These are phyloP conservation scores for Scaptomyza cyrtandrae DNA, from an alignment of 2,888 invertebrate species.

Conservation along the genomic window DNA sequence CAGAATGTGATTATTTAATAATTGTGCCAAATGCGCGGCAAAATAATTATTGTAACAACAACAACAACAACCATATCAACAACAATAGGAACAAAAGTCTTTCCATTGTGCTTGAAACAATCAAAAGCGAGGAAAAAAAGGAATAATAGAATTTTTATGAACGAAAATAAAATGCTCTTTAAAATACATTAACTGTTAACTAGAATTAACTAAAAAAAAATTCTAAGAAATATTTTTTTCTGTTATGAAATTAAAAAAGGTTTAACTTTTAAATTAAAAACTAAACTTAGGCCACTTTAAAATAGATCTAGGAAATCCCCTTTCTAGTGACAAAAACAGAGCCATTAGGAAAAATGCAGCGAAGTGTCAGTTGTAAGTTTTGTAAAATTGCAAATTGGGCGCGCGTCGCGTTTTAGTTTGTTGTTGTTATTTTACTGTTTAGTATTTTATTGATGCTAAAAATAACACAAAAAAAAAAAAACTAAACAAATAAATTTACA, in stretches of 20 bases:
- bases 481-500: conserved; percentile 74
- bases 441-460: conserved; percentile 60
- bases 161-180: conserved; percentile 22
- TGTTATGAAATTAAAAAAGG: too few relatives aligned
- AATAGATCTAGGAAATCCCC: too few relatives aligned
- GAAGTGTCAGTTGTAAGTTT: conserved; percentile 67
- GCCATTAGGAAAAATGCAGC: conserved; percentile 47
- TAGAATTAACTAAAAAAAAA: too few relatives aligned
- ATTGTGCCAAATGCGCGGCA: conserved; percentile 77
- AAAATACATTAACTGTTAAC: too few relatives aligned
- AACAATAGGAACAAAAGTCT: conserved; percentile 34
- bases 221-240: too few relatives aligned
- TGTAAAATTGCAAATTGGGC: conserved; percentile 70
- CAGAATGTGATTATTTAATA: conserved; percentile 76
- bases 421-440: conserved; percentile 24
- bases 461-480: conserved; percentile 58
- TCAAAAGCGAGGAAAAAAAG: conserved; percentile 31
- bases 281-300: too few relatives aligned
- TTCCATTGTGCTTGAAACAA: conserved; percentile 54
- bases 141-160: not conserved
- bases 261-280: too few relatives aligned
- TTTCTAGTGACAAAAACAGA: conserved; percentile 9
- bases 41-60: conserved; percentile 56
- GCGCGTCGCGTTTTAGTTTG: conserved; percentile 65
- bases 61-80: conserved; percentile 28